These are phyloP conservation scores for Nasua narica DNA, from an alignment of 2,797 vertebrate species.

Conservation along the genomic window DNA sequence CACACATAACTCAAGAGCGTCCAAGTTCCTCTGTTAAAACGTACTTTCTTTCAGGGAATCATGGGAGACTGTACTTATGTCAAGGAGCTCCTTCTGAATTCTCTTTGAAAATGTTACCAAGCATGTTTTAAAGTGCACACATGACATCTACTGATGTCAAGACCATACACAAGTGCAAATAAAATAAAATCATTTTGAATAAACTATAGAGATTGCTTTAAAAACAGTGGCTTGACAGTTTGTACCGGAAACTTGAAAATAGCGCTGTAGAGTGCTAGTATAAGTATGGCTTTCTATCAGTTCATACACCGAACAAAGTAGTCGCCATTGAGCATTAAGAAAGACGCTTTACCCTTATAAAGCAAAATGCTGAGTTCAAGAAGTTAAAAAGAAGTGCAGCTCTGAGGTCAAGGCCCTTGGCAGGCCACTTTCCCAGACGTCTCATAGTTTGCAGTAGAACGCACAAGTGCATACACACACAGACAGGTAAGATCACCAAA, in stretches of 20 bases:
- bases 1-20: neutral
- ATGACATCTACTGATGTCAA: neutral
- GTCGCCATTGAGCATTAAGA: neutral
- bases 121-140: neutral
- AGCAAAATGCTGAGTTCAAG: slow-evolving; percentile 5
- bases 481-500: neutral
- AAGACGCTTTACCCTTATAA: neutral
- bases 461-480: neutral
- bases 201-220: neutral
- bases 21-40: neutral
- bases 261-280: neutral
- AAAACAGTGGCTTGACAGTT: neutral
- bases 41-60: neutral
- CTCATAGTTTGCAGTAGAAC: neutral
- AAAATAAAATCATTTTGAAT: slow-evolving; percentile 32
- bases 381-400: slow-evolving; percentile 10
- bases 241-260: neutral
- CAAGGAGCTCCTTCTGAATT: slow-evolving; percentile 1
- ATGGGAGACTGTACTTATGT: neutral
- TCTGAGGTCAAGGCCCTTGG: neutral
- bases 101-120: neutral
- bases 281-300: neutral
- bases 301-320: neutral
- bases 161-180: neutral
- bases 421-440: neutral